Base-by-base conservation (phyloP, 2,888 invertebrate species). In the Ophion ellenae region DNA sequence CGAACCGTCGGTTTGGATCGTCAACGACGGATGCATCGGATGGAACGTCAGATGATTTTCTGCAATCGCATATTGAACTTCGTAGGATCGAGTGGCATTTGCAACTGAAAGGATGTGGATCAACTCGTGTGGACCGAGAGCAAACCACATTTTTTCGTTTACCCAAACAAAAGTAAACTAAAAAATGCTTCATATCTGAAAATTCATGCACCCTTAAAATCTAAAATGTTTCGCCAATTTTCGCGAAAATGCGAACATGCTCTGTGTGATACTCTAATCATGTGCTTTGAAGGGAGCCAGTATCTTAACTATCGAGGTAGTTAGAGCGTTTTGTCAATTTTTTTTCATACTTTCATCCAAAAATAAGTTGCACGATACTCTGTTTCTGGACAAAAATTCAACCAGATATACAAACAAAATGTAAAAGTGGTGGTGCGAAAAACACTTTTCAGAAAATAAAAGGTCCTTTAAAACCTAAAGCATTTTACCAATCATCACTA, bases 1-100 rank as follows among this genome's bases (percentile, higher is more conserved):
- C 74, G 93, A 93, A 32, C 91, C 91, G 82, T 93, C 93, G 74
- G 90, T 89, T 61, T 92, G 91, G 82, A 90, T 91, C 45, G 86
- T 86, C 57, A 88, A 89, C 47, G 92, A 90, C 74, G 90, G 87
- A 80, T 87, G 88, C 73, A 85, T 83, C 67, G 83, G 83, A 84
- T 88, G 73, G 80, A 85, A 85, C 36, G 85, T 85, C 45, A 83
- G 71, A 63, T 71, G 82, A 73, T 67, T 83, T n/a, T 83, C 85
- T 85, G 66, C 7, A 82, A 82, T 57, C 24, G 28, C 11, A 47
- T 61, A 4, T 11, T 6, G 17, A 76, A 40, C 10, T 24, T 32
- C 20, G 20, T 24, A 24, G 24, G 17, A 24, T 20, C 61, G 20
- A 5, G 20, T 9, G 40, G 36, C 57, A 79, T 78, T 24, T 70